Conservation (phyloP, 2,113 vertebrate genomes). For the Sapajus apella region DNA sequence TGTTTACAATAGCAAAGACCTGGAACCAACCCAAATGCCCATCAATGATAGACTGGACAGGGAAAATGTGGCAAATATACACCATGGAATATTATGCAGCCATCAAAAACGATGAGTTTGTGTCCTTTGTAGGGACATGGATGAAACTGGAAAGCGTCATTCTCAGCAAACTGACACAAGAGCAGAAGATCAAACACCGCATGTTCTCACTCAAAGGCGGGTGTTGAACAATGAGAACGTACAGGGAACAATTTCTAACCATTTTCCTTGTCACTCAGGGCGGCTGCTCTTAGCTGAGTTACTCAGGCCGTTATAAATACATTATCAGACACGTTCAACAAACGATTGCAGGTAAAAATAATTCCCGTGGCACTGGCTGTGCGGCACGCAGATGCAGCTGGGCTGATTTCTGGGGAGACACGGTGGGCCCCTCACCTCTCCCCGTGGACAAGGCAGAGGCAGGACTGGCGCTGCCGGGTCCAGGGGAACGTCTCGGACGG, state of each 20-base stretch:
- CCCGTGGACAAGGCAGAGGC: accelerated
- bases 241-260: constrained; percentile 69
- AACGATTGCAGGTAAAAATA: constrained; percentile 59
- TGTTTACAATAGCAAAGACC: too few species aligned
- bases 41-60: too few species aligned
- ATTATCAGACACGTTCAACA: constrained; percentile 22
- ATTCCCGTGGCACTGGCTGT: not conserved
- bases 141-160: too few species aligned
- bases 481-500: not conserved
- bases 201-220: too few species aligned
- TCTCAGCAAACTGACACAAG: too few species aligned
- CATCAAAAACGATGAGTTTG: too few species aligned
- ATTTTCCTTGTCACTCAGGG: constrained; percentile 75
- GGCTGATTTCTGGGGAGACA: not conserved
- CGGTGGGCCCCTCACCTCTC: accelerated
- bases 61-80: too few species aligned
- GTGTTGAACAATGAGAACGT: not conserved
- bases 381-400: not conserved
- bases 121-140: too few species aligned
- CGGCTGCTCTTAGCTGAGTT: not conserved
- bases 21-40: too few species aligned
- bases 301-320: constrained; percentile 54
- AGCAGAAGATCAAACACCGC: too few species aligned
- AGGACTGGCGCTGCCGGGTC: accelerated
- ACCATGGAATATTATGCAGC: too few species aligned